Evolutionary conservation across 2,797 vertebrate species (phyloP), one percentile per base, ranked within the genome.

Genomic region (Crenuchus spilurus): DNA sequence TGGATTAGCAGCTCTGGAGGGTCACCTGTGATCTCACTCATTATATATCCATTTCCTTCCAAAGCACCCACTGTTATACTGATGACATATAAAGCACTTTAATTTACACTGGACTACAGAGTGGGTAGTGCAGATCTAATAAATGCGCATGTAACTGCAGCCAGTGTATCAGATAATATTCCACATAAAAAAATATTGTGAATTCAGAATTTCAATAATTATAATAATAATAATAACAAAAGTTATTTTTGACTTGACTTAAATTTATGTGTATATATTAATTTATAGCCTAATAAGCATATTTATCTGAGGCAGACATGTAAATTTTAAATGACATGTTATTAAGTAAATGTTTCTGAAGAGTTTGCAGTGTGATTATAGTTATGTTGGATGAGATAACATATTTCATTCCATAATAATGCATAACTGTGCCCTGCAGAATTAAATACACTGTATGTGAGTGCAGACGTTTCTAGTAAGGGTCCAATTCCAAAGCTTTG

Each of bases 1-100:
- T 76, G 70, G 75, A 74, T 76, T 76, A 76, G 63, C 44, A 54
- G 58, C 49, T 72, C 61, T 35, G 48, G 62, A 49, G 68, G 48
- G 41, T 76, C 72, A 82, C 51, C 72, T 80, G 75, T 71, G 70
- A 76, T 80, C 77, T 75, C 77, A 80, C 75, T 84, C 63, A 84
- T 82, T 78, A 81, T 49, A 39, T 42, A 76, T 52, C 54, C 33
- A 28, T 64, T 42, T 52, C 55, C 20, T 49, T 26, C 26, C 11
- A 46, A 69, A 75, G 62, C 58, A 62, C 73, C 77, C 52, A 69
- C 39, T 62, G 35, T 48, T 52, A 62, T 54, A 75, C 63, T 64
- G 70, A 76, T 80, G 63, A 74, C 61, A 74, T 72, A 74, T 39
- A 42, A 72, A 44, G 26, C 60, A 49, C 60, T 74, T 74, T 71